Evolutionary conservation across 2,888 invertebrate genomes (phyloP), one percentile per base, ranked within the genome.

Genomic region (Pardosa pseudoannulata): DNA sequence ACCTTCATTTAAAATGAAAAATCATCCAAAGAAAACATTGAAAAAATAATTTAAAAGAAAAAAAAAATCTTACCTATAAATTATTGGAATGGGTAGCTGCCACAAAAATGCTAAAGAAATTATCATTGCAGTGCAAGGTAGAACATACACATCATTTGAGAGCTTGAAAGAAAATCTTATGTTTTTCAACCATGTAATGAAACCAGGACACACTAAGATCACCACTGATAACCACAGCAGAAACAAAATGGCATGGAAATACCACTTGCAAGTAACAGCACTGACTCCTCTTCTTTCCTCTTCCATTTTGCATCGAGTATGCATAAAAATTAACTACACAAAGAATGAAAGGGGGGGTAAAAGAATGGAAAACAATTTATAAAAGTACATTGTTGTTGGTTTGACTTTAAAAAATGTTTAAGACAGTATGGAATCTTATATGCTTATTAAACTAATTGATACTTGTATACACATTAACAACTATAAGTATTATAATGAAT

Each of bases 211-310:
- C 13, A 50, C 46, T 9, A 80, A 39, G 2, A 56, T n/a, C 2
- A 67, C 7, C 0, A 29, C 39, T 23, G 27, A 64, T 29, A 76
- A 28, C 29, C 46, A 76, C 7, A 87, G 28, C 11, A 87, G 23
- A 11, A 75, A 23, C 3, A 87, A n/a, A 1, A 73, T 65, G 11
- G 72, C 23, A 50, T 82, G 81, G 9, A 82, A 62, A 46, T 82
- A 28, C 87, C 87, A 87, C 19, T 46, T 71, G n/a, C 39, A 56
- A 0, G 87, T 79, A 16, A 46, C 73, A 62, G 68, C 23, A 23
- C 36, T 78, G 16, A 70, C 13, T 9, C 87, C 87, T 11, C 81
- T 28, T 16, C 87, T 72, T 39, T 87, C 87, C 31, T 78, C 79
- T 74, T 87, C 87, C 1, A 73, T 62, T 28, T 27, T 74, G 68